These are phyloP conservation scores for Fissipunctia ypsillon DNA, from an alignment of 2,888 invertebrate genomes.

Conservation along the genomic window DNA sequence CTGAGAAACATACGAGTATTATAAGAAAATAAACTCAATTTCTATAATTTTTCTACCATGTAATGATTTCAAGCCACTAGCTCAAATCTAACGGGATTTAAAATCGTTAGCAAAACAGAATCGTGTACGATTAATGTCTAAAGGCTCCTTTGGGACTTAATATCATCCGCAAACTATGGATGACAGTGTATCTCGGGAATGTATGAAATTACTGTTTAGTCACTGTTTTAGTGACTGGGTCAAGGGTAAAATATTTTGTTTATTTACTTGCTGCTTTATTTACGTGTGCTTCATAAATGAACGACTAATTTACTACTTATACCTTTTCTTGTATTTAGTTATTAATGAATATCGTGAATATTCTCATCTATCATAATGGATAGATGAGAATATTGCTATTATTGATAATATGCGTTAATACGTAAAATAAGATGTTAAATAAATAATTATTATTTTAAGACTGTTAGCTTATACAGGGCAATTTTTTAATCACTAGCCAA, in stretches of 20 bases:
- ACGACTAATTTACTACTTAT: too few species aligned
- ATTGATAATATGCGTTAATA: too few species aligned
- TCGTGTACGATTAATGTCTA: conserved; percentile 8
- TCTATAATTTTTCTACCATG: not conserved
- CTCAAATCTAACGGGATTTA: not conserved
- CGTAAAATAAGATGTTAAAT: too few species aligned
- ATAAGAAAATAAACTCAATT: not conserved
- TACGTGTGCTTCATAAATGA: not conserved
- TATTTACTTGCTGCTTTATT: too few species aligned
- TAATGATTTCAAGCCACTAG: not conserved
- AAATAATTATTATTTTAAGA: too few species aligned
- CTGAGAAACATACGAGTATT: too few species aligned
- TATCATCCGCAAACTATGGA: conserved; percentile 13
- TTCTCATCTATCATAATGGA: not conserved
- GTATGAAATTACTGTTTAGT: conserved; percentile 1
- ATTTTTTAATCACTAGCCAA: too few species aligned
- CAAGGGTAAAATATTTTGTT: conserved; percentile 9
- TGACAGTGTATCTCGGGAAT: conserved; percentile 9
- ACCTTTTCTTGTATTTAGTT: not conserved
- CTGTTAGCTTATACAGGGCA: too few species aligned
- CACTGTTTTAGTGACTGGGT: conserved; percentile 19
- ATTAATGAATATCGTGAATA: not conserved
- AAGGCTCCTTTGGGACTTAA: conserved; percentile 16
- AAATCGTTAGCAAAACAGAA: conserved; percentile 14
- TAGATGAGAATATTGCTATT: too few species aligned